Base-by-base conservation (phyloP, 2,113 vertebrate species). In the Nycticryphes semicollaris region DNA sequence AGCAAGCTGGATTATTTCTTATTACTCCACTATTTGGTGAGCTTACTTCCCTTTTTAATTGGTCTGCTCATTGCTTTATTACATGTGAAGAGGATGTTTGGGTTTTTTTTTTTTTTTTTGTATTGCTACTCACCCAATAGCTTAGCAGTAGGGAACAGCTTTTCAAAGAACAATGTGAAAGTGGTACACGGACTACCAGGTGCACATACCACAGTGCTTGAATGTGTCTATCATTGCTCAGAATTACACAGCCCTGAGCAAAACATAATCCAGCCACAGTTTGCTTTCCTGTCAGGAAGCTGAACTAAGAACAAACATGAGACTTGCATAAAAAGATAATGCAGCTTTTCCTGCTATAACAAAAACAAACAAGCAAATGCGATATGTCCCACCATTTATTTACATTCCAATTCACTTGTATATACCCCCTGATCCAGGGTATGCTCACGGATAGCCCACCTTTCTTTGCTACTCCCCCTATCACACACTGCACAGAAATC, bases 281-380 rank as follows among this genome's bases (percentile, higher is more conserved):
- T 84, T 85, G 51, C 89, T 78, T 93, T 92, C 50, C 75, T 70
- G 73, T 60, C 89, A 72, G 80, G 51, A 82, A 68, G 48, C n/a
- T 57, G 66, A 82, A 75, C 45, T 23, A n/a, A 89, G 43, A 89
- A 47, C 27, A 84, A 87, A 89, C 35, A 64, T 2, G 28, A 88
- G 53, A 79, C 64, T 84, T 1, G 0, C 56, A 60, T 73, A 10
- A 89, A 91, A 76, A 90, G 89, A 77, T 86, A 92, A 89, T 33
- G 69, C 50, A 83, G 41, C 63, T 90, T 93, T 86, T 70, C 82
- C 45, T 78, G 51, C 35, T 83, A 14, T 41, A 51, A n/a, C 16
- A 37, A 56, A 73, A 83, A 50, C 37, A 93, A 67, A 70, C 35
- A 77, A 81, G 56, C 54, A 72, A 93, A 84, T 25, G 33, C 53